phyloP scores from a whole-genome alignment of 2,797 vertebrate species.

The Rhinella marina region DNA sequence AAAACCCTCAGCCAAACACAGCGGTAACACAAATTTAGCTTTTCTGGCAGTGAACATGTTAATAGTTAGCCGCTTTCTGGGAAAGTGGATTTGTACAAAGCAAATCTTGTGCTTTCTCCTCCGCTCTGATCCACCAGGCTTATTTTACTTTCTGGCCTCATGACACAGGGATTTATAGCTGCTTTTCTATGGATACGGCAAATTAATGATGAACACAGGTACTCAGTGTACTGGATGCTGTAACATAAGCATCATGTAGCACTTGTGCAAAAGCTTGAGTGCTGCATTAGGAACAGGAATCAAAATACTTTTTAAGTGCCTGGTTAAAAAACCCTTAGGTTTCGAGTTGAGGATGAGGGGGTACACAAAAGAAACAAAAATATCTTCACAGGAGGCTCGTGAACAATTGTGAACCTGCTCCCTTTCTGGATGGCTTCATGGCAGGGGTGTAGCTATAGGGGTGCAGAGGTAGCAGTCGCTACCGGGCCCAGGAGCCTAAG shows the following conservation, averaged over 20 bases:
- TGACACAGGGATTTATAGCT: constrained; percentile 49
- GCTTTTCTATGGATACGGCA: constrained; percentile 51
- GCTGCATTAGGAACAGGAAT: constrained; percentile 8
- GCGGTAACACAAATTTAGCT: not conserved
- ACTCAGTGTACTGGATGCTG: constrained; percentile 19
- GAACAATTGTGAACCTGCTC: constrained; percentile 5
- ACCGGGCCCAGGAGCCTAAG: too few species aligned
- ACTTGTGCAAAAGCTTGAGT: not conserved
- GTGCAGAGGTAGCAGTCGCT: too few species aligned
- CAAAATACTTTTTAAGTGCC: not conserved
- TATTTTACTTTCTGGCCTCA: constrained; percentile 38
- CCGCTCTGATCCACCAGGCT: constrained; percentile 45
- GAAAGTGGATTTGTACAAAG: constrained; percentile 31
- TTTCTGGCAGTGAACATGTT: constrained; percentile 24
- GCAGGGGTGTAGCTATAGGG: too few species aligned
- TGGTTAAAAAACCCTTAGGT: not conserved
- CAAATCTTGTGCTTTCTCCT: constrained; percentile 39
- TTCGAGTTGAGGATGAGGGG: not conserved
- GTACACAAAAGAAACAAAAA: not conserved
- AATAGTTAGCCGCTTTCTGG: constrained; percentile 4
- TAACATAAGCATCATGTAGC: not conserved
- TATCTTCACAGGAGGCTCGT: not conserved
- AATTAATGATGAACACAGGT: constrained; percentile 51
- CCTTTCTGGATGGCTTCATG: constrained; percentile 20
- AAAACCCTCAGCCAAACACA: not conserved